These are phyloP conservation scores for Sebastes jordani DNA, from an alignment of 2,797 vertebrate species.

Conservation along the genomic window DNA sequence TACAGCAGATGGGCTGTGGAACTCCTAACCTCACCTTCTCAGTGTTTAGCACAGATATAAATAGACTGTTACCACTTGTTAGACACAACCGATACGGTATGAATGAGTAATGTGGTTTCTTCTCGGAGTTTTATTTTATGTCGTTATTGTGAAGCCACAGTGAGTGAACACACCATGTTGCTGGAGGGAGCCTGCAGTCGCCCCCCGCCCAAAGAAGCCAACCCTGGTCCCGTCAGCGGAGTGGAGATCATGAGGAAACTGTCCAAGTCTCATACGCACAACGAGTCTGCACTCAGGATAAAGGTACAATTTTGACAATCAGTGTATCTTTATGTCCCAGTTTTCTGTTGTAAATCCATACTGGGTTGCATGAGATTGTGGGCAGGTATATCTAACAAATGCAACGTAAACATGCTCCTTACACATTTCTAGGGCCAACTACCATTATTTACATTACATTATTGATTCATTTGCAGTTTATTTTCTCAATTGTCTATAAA, in stretches of 20 bases:
- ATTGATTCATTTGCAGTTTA: too few species aligned
- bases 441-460: neutral
- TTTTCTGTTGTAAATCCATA: neutral
- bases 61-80: neutral
- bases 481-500: too few species aligned
- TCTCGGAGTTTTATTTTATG: slow-evolving; percentile 49
- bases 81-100: neutral
- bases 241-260: slow-evolving; percentile 98
- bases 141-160: slow-evolving; percentile 87
- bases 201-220: slow-evolving; percentile 88
- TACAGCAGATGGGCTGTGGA: slow-evolving; percentile 27
- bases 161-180: slow-evolving; percentile 98
- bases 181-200: slow-evolving; percentile 90
- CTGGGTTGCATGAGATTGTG: neutral
- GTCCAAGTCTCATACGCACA: slow-evolving; percentile 95
- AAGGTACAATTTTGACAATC: slow-evolving; percentile 82
- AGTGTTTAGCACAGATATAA: slow-evolving; percentile 10
- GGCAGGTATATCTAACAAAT: neutral
- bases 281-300: slow-evolving; percentile 94
- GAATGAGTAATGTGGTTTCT: slow-evolving; percentile 5
- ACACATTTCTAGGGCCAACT: neutral
- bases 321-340: neutral
- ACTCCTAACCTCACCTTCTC: slow-evolving; percentile 11
- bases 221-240: slow-evolving; percentile 92
- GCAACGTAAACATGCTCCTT: neutral